phyloP scores from a whole-genome alignment of 2,797 vertebrate species.

The Poeciliopsis turneri region DNA sequence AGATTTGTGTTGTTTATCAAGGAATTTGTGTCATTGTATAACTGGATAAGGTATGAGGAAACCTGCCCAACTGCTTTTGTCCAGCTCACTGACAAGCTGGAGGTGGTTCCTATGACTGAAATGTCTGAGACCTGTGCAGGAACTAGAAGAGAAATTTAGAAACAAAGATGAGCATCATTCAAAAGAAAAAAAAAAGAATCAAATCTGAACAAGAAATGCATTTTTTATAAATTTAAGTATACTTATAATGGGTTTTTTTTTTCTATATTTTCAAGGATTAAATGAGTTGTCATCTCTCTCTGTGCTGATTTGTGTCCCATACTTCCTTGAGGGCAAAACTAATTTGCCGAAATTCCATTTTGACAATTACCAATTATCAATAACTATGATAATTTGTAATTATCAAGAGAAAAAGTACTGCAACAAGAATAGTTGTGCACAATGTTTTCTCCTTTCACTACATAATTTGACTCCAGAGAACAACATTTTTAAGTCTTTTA shows the following conservation, averaged over 20 bases:
- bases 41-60: conserved; percentile 40
- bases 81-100: conserved; percentile 67
- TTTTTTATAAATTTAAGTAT: too few species aligned
- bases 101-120: conserved; percentile 48
- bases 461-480: neutral
- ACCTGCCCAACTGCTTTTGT: conserved; percentile 30
- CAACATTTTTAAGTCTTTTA: neutral
- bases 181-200: neutral
- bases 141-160: conserved; percentile 40
- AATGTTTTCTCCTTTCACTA: neutral
- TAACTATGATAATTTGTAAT: neutral
- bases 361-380: neutral
- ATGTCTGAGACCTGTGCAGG: conserved; percentile 51
- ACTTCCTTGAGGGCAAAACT: neutral
- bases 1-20: neutral
- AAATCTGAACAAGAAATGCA: neutral
- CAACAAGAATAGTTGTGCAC: too few species aligned
- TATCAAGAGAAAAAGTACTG: neutral
- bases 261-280: neutral
- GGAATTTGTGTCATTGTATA: fast-evolving
- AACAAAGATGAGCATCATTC: neutral
- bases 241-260: neutral
- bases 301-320: neutral
- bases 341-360: neutral
- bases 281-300: neutral